Base-by-base conservation (phyloP, 2,797 vertebrate genomes). In the Onychomys torridus region DNA sequence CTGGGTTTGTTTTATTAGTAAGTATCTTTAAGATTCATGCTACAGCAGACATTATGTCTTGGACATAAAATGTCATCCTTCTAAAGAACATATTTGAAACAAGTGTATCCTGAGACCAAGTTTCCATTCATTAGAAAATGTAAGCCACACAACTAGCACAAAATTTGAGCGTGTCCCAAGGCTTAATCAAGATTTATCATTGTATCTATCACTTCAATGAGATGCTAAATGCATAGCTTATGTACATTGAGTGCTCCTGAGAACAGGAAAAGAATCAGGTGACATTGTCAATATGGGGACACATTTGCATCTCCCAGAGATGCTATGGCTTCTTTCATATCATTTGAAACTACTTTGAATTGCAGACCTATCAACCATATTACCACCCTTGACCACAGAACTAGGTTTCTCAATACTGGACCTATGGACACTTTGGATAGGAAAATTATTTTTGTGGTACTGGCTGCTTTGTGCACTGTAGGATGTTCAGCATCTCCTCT, bases 61-160 rank as follows among this genome's bases (percentile, higher is more conserved):
- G 32, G 4, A 6, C 32, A 65, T 59, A 88, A 91, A 96, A 97
- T n/a, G 1, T 12, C n/a, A 40, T 25, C 23, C 27, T 89, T 94
- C 93, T 65, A 2, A 81, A 90, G 90, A 92, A 21, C 85, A 79
- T 87, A 9, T 9, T 83, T 49, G 10, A 92, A 91, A 78, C 61
- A 65, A 91, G 90, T 57, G 55, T 25, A 77, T 94, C 83, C 77
- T 69, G n/a, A 57, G 17, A 37, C 49, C 63, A 79, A 82, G 6
- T 13, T 83, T 93, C 65, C 34, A 77, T 90, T 79, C 85, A 91
- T 32, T 86, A 89, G 46, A 96, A 92, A 96, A 95, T 57, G 3
- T 84, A 84, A 96, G 27, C 34, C 90, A 84, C 2, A 61, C 40
- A 85, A 78, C 34, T 73, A 90, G 71, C 37, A 37, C 57, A 93